phyloP scores from a whole-genome alignment of 2,888 invertebrate genomes.

The Melipona beecheii region DNA sequence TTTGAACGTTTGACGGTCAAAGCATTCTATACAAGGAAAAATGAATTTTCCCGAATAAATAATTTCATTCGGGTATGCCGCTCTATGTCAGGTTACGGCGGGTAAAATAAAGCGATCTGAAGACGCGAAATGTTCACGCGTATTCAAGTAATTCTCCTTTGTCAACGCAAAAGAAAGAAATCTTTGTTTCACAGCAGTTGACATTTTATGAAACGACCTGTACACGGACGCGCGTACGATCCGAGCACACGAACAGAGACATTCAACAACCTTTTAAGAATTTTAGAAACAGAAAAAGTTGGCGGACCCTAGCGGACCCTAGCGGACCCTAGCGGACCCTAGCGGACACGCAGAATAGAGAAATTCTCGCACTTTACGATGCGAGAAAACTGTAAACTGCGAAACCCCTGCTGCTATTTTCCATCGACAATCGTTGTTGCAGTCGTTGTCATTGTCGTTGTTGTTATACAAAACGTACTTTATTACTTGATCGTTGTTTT shows the following conservation, averaged over 20 bases:
- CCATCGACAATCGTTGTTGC: no score
- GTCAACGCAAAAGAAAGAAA: not conserved
- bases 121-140: not conserved
- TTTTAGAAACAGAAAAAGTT: constrained; percentile 60
- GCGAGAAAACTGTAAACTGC: constrained; percentile 35
- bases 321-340: no score
- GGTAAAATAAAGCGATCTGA: no score
- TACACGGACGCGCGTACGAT: constrained; percentile 3
- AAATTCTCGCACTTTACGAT: constrained; percentile 48
- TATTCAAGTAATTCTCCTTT: not conserved
- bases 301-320: constrained; percentile 44
- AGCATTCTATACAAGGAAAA: not conserved
- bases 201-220: constrained; percentile 22
- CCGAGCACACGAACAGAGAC: constrained; percentile 17
- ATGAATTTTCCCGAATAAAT: not conserved
- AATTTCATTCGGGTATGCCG: no score
- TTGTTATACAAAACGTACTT: not conserved
- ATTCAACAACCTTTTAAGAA: constrained; percentile 58
- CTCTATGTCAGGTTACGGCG: no score
- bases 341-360: constrained; percentile 46
- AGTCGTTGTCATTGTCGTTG: no score
- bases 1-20: no score
- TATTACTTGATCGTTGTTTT: not conserved
- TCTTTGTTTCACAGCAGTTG: not conserved
- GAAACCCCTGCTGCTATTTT: no score